Base-by-base conservation (phyloP, 2,113 vertebrate genomes). In the Sporophila hypoxantha region DNA sequence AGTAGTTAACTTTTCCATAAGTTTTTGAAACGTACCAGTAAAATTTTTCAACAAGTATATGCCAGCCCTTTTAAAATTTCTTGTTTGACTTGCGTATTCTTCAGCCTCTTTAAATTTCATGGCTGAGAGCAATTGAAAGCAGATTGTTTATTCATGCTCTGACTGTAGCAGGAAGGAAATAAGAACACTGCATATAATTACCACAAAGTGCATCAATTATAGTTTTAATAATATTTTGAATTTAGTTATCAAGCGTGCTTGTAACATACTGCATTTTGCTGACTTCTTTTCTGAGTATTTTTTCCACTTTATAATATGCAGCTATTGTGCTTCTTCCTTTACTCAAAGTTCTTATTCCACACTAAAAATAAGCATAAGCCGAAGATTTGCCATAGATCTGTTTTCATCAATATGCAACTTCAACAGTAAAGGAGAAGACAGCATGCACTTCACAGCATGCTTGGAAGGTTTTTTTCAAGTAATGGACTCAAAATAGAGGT, bases 111-210 rank as follows among this genome's bases (percentile, higher is more conserved):
- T 12, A n/a, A 77, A 76, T 89, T 81, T 83, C 36, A 71, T 85
- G 85, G 50, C 69, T 83, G 76, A 85, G 41, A 91, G 91, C 61
- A 89, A 21, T 61, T 89, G 80, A 81, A 89, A 93, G 61, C 76
- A 94, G 93, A 85, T 89, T 91, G 82, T 94, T 94, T 93, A 91
- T 95, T 93, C 93, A 92, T 86, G 55, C 80, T 81, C 92, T 89
- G 77, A 84, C 85, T 92, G 66, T 88, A 89, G 74, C 91, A 92
- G 92, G 91, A 94, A 95, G 94, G 93, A 94, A 93, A 83, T 92
- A 89, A 91, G 88, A 91, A 91, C 57, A 61, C 85, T 93, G 89
- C 74, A 75, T 49, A 17, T 93, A 92, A 92, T 95, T 93, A 85
- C 57, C 22, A 44, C 73, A 49, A 87, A 92, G 74, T 92, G 85